A percentile compares a stretch with the other conserved stretches of the same genome.
These are phyloP conservation scores for Calameuta filiformis DNA, from an alignment of 2,888 invertebrate genomes.

Conservation along the genomic window DNA sequence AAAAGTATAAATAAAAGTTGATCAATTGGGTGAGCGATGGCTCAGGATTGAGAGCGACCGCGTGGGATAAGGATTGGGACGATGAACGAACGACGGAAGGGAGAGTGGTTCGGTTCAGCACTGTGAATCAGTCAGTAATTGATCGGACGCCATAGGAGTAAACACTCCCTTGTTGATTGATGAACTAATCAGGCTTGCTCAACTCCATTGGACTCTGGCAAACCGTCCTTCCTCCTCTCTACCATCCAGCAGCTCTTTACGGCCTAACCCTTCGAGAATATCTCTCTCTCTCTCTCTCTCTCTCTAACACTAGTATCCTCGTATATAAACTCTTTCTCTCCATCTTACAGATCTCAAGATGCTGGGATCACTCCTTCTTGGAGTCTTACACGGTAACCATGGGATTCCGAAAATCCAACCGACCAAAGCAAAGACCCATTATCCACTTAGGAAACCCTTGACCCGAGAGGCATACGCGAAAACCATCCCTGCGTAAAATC, in stretches of 20 bases:
- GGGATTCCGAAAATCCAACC: conserved; percentile 1
- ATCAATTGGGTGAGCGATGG: conserved; percentile 44
- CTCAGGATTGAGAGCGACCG: conserved; percentile 43
- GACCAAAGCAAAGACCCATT: neutral
- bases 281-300: neutral
- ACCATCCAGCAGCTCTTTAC: conserved; percentile 1
- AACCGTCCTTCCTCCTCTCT: conserved; percentile 6
- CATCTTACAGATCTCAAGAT: neutral
- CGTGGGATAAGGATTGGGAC: conserved; percentile 1
- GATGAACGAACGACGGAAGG: neutral
- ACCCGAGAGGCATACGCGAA: neutral
- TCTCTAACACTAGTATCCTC: neutral
- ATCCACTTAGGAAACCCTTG: neutral
- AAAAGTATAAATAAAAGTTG: conserved; percentile 3
- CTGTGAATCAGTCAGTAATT: conserved; percentile 55
- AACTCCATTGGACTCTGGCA: conserved; percentile 28
- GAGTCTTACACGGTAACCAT: neutral
- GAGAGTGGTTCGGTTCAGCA: neutral
- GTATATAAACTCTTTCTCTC: conserved; percentile 8
- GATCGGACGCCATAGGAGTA: conserved; percentile 58
- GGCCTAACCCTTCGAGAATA: neutral
- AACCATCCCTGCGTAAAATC: neutral
- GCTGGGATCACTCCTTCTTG: neutral
- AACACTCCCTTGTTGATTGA: conserved; percentile 61
- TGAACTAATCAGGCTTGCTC: conserved; percentile 57